phyloP scores from a whole-genome alignment of 2,888 invertebrate genomes.

The Platycnemis pennipes region DNA sequence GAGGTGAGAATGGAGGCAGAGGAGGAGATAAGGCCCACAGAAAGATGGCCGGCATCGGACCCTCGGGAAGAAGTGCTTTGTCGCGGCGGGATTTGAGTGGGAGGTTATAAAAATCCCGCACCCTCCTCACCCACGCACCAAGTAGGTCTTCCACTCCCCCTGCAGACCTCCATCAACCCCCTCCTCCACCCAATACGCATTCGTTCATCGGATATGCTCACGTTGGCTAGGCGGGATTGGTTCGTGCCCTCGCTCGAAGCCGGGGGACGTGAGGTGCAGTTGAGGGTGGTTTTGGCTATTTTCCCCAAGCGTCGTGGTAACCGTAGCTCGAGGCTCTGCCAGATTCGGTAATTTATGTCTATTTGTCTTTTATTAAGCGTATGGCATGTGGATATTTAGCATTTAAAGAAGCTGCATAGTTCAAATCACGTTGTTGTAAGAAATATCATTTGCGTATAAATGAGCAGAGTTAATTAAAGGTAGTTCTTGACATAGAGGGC shows the following conservation, averaged over 20 bases:
- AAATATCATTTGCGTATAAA: no score
- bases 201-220: background rate
- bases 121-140: background rate
- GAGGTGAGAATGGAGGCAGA: background rate
- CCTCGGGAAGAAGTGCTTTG: background rate
- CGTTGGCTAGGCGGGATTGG: background rate
- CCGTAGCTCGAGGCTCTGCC: no score
- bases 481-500: no score
- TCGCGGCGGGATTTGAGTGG: constrained; percentile 12
- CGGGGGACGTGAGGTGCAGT: background rate
- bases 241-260: background rate
- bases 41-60: background rate
- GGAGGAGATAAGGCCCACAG: background rate
- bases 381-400: no score
- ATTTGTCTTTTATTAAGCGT: no score
- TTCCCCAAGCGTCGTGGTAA: no score
- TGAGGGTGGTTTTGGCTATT: background rate
- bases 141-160: background rate
- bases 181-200: background rate
- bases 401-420: no score
- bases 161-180: background rate
- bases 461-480: no score
- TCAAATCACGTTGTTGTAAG: no score
- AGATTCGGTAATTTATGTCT: no score
- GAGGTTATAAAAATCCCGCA: background rate